Base-by-base conservation (phyloP, 1,140 invertebrate genomes). In the Nebria ingens region DNA sequence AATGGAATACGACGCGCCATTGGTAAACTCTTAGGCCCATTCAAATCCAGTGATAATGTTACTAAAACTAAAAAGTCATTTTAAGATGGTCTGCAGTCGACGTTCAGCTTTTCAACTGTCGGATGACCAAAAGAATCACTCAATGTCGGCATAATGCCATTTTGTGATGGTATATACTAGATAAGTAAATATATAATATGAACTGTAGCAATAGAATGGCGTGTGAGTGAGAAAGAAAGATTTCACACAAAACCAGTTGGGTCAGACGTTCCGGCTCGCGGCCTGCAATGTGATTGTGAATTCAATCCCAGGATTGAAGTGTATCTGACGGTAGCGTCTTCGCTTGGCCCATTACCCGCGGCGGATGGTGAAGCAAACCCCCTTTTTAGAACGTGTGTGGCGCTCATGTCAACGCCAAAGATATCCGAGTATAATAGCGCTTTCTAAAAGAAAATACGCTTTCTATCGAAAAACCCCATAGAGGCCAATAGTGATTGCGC, bases 31-130 rank as follows among this genome's bases (percentile, higher is more conserved):
- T 29, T 6, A 29, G 25, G 25, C 25, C 25, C 25, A 6, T 45
- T 45, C 9, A 45, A 45, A 45, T 12, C 40, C 17, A 17, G 40
- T 12, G 40, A 45, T 17, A 45, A 45, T 17, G 40, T 17, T 45
- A 45, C 40, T 45, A 45, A 45, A 45, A 45, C 40, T 45, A 45
- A 45, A 45, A 45, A 45, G 40, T 45, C 9, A 45, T 45, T 45
- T 12, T 12, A 45, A 45, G 40, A 45, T 45, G 17, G 40, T 45
- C 40, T 45, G 9, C 40, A 45, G 4, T 17, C 6, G 40, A 4
- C 40, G 40, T 45, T 45, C 15, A 17, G 15, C 40, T 45, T 45
- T 45, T 17, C 40, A 11, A 17, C 6, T 12, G 17, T 3, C 40
- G 40, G 40, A 45, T 45, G 40, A 45, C 40, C 40, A 12, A 45